phyloP scores from a whole-genome alignment of 2,797 vertebrate species.

The Emys orbicularis region DNA sequence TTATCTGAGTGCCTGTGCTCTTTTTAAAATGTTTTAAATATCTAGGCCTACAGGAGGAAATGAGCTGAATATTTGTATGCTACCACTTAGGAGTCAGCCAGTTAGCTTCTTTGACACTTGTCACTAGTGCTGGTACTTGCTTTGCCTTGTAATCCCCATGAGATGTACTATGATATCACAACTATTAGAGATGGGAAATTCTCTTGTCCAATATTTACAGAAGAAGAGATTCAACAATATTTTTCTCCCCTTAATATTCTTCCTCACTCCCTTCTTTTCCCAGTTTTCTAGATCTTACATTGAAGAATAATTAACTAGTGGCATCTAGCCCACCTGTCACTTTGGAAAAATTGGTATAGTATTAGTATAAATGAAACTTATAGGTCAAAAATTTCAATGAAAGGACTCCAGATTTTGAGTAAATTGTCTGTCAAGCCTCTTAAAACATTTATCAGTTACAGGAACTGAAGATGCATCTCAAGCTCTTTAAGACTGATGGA shows the following conservation, averaged over 20 bases:
- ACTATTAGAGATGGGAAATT: not conserved
- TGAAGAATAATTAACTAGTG: not conserved
- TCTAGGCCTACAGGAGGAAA: not conserved
- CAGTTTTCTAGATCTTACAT: not conserved
- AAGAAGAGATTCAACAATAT: not conserved
- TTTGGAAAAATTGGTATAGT: not conserved
- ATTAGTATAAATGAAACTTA: not conserved
- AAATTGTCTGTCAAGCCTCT: not conserved
- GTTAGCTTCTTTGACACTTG: not conserved
- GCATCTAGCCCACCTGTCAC: not conserved
- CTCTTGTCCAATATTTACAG: not conserved
- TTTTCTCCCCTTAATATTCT: not conserved
- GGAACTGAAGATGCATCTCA: not conserved
- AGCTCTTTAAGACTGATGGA: not conserved
- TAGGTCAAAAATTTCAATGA: not conserved
- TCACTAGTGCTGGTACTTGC: not conserved
- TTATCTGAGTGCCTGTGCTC: not conserved
- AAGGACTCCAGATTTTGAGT: not conserved
- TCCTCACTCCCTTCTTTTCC: not conserved
- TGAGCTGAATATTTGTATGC: not conserved
- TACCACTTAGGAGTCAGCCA: not conserved
- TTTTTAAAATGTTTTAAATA: not conserved
- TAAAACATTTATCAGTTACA: not conserved
- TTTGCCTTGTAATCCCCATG: not conserved
- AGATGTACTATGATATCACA: not conserved